Conservation (phyloP, 2,797 vertebrate genomes). For the Phyllotis vaccarum region DNA sequence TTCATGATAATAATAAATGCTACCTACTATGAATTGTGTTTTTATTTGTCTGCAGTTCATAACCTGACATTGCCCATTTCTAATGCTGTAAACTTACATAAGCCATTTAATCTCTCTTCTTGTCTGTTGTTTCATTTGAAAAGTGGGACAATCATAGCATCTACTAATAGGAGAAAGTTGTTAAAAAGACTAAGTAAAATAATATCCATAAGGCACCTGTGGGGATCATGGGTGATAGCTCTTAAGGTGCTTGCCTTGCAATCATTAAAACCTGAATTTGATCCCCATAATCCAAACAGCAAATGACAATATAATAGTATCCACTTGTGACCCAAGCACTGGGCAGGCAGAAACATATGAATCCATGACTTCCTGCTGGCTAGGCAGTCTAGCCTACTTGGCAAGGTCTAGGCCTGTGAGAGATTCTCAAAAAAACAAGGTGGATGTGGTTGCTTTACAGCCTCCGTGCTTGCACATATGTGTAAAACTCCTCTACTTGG, state of each 20-base stretch:
- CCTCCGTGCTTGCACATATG: neutral
- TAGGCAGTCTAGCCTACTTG: neutral
- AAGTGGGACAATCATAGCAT: constrained; percentile 7
- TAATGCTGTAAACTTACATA: neutral
- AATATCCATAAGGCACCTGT: neutral
- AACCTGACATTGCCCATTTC: neutral
- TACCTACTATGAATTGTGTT: neutral
- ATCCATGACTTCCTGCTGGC: neutral
- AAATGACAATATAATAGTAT: neutral
- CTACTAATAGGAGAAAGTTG: neutral
- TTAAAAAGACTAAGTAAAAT: constrained; percentile 29
- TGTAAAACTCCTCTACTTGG: neutral
- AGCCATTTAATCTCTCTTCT: constrained; percentile 6
- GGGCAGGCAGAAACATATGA: neutral
- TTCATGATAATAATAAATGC: neutral
- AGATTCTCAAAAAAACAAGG: neutral
- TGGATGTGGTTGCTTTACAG: neutral
- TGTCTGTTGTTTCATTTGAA: constrained; percentile 49
- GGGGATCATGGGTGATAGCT: neutral
- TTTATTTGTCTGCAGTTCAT: neutral
- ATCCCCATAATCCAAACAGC: neutral
- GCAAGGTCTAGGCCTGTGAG: neutral
- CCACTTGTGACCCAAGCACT: neutral
- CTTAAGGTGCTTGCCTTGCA: neutral
- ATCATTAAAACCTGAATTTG: neutral